Conservation (phyloP, 2,113 vertebrate species). For the Tautogolabrus adspersus region DNA sequence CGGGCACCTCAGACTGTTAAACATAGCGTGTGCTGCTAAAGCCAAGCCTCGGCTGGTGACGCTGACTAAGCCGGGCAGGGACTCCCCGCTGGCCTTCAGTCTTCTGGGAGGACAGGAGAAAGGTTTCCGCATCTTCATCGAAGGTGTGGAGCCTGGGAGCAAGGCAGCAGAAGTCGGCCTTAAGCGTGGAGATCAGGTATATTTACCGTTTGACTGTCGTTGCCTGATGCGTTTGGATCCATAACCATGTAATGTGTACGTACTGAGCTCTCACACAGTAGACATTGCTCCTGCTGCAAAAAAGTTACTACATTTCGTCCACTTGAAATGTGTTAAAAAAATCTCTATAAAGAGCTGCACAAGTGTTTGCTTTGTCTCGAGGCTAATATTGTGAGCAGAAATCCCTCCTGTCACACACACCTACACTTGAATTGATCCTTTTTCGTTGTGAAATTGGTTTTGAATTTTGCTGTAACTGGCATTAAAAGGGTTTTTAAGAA, state of each 20-base stretch:
- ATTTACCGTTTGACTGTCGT: not conserved
- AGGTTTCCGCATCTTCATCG: slow-evolving; percentile 96
- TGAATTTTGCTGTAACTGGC: slow-evolving; percentile 44
- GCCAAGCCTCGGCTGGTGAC: slow-evolving; percentile 96
- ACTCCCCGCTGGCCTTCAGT: slow-evolving; percentile 94
- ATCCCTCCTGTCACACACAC: slow-evolving; percentile 20
- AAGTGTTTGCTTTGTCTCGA: not conserved
- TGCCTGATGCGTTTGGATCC: not conserved
- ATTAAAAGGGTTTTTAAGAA: slow-evolving; percentile 30
- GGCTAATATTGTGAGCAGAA: slow-evolving; percentile 2
- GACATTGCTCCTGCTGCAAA: not conserved
- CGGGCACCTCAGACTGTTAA: slow-evolving; percentile 96
- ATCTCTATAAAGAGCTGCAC: not conserved
- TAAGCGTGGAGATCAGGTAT: slow-evolving; percentile 97
- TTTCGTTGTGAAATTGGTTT: slow-evolving; percentile 51
- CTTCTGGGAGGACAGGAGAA: slow-evolving; percentile 96
- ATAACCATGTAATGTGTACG: not conserved
- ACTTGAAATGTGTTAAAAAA: not conserved
- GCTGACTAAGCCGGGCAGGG: slow-evolving; percentile 94
- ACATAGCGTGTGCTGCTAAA: slow-evolving; percentile 98
- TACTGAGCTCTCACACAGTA: not conserved
- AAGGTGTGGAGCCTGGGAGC: slow-evolving; percentile 94
- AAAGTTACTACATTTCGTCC: too few species aligned
- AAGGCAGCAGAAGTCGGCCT: slow-evolving; percentile 95
- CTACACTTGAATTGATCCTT: slow-evolving; percentile 5